Percentiles rank a stretch among this genome's conserved stretches.
Conservation (phyloP, 1,140 invertebrate species). For the Neodiprion lecontei region DNA sequence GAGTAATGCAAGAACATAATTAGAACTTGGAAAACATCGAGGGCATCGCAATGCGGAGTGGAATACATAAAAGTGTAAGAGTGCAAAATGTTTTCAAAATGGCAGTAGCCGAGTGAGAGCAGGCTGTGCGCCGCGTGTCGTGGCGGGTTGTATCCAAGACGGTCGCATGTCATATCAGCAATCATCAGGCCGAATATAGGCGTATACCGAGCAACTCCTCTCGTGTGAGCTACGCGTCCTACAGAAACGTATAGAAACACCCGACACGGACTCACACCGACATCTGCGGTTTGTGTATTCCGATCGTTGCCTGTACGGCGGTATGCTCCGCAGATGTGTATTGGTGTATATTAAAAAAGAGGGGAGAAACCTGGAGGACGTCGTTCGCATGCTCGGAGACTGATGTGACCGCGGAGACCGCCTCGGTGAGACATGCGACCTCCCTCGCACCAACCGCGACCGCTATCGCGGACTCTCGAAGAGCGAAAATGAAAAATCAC, state of each 20-base stretch:
- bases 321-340: slow-evolving; percentile 45
- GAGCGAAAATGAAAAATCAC: slow-evolving; percentile 28
- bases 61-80: too few species aligned
- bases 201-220: slow-evolving; percentile 32
- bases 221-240: not conserved
- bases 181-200: slow-evolving; percentile 58
- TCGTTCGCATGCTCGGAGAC: slow-evolving; percentile 60
- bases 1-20: too few species aligned
- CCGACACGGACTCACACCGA: slow-evolving; percentile 48
- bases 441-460: slow-evolving; percentile 19
- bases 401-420: slow-evolving; percentile 62
- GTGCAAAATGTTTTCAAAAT: too few species aligned
- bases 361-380: slow-evolving; percentile 44
- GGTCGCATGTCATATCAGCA: slow-evolving; percentile 64
- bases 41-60: slow-evolving; percentile 1
- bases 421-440: slow-evolving; percentile 60
- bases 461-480: slow-evolving; percentile 28
- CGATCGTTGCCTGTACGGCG: not conserved
- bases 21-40: not conserved
- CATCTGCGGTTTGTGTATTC: slow-evolving; percentile 23
- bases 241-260: too few species aligned
- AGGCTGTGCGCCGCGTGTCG: slow-evolving; percentile 39
- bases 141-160: slow-evolving; percentile 55
- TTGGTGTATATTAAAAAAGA: slow-evolving; percentile 52
- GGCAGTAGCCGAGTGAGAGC: not conserved